Evolutionary conservation across 1,140 invertebrate species (phyloP), one percentile per base, ranked within the genome.

Genomic region (Oppia nitens): DNA sequence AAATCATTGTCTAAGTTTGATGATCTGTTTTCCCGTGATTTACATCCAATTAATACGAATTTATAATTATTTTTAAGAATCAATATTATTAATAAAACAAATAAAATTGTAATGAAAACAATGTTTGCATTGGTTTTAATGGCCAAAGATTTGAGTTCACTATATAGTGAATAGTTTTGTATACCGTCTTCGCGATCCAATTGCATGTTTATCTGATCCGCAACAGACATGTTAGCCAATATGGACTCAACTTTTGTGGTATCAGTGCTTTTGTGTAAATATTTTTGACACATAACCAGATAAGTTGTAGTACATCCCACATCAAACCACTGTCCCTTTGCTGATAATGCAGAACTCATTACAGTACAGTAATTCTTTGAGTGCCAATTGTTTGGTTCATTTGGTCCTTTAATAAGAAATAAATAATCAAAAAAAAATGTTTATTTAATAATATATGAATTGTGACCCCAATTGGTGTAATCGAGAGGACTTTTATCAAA

Each of bases 311-410:
- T 49, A 27, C 56, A 57, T 1, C 4, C 23, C 1, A 57, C 56
- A 45, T 57, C 56, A 45, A 48, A 57, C 56, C 56, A 57, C 12
- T 28, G 9, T 17, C 56, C 56, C 14, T 17, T 17, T 2, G 17
- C 2, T 2, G 1, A 3, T 49, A 14, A 28, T 49, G 47, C 40
- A 3, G 56, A 57, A 52, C 56, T 57, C 12, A 57, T 49, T n/a
- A 57, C 56, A 27, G 50, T 47, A 57, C 56, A 57, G 25, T 29
- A 57, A 40, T 57, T 6, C 48, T 57, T 57, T 57, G 56, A 57
- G n/a, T 57, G 17, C 1, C 9, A 52, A 52, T 57, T 57, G 25
- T 57, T 49, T 50, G 56, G 56, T 27, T 57, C 56, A 57, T 57
- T 57, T 50, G 56, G 55, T 47, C 32, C 55, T 45, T 45, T 25